phyloP scores from a whole-genome alignment of 2,797 vertebrate genomes.

The Parambassis ranga region DNA sequence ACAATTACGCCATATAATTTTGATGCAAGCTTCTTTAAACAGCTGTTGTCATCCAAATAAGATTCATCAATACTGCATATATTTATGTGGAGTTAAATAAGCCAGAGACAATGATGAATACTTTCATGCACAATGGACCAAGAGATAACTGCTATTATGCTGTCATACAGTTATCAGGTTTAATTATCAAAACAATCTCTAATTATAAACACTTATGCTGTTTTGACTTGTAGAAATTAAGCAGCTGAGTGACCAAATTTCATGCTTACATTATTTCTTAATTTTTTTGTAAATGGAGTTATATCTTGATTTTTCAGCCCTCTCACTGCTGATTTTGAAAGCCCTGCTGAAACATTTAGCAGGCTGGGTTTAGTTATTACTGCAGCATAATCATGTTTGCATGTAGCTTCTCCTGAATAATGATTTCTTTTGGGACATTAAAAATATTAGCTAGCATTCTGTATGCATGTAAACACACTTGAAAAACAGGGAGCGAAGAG shows the following conservation, averaged over 20 bases:
- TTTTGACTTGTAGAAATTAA: neutral
- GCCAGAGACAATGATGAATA: neutral
- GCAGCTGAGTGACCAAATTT: neutral
- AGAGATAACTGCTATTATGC: neutral
- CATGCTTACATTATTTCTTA: neutral
- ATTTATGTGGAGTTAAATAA: neutral
- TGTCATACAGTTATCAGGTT: neutral
- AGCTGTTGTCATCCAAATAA: neutral
- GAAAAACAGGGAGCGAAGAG: slow-evolving; percentile 5
- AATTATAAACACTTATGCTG: neutral
- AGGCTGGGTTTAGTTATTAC: slow-evolving; percentile 1
- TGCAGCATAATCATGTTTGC: slow-evolving; percentile 14
- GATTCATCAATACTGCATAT: neutral
- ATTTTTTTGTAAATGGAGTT: neutral
- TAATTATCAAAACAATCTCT: neutral
- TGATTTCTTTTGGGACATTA: slow-evolving; percentile 32
- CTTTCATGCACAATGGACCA: neutral
- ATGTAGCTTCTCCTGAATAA: slow-evolving; percentile 10
- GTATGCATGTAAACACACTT: slow-evolving; percentile 15
- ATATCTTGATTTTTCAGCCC: neutral
- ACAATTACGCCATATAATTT: neutral
- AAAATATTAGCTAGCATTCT: neutral
- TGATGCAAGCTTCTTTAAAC: neutral
- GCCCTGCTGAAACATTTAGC: neutral
- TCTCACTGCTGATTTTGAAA: slow-evolving; percentile 5